Evolutionary conservation across 2,113 vertebrate genomes (phyloP).

Genomic region (Xenus cinereus): DNA sequence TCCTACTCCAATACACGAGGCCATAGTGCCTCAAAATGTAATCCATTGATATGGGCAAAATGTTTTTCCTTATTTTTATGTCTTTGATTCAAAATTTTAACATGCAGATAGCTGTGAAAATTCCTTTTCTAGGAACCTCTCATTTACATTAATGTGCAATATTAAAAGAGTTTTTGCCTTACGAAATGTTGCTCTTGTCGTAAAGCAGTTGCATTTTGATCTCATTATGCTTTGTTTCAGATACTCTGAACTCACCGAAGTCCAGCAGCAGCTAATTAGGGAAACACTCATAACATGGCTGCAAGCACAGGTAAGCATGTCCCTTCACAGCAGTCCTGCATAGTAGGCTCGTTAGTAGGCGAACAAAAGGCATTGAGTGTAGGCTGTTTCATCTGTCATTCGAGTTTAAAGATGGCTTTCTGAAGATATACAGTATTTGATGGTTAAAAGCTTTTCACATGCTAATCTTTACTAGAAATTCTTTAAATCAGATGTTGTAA

Average conservation of each 20-base stretch:
- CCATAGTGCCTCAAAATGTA: not conserved
- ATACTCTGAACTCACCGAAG: conserved; percentile 84
- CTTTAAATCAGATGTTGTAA: not conserved
- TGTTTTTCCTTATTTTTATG: not conserved
- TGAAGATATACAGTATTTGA: not conserved
- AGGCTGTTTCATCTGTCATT: not conserved
- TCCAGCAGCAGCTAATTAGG: conserved; percentile 93
- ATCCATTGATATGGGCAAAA: not conserved
- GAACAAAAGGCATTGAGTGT: not conserved
- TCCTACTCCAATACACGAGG: not conserved
- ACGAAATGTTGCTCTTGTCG: not conserved
- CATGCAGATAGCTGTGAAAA: not conserved
- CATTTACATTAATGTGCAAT: not conserved
- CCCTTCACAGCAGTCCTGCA: not conserved
- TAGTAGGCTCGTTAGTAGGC: not conserved
- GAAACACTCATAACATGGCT: conserved; percentile 97
- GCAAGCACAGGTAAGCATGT: conserved; percentile 85
- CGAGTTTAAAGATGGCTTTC: not conserved
- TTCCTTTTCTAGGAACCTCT: not conserved
- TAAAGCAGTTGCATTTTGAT: not conserved
- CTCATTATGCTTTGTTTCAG: conserved; percentile 73
- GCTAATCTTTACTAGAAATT: not conserved
- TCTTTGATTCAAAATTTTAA: not conserved
- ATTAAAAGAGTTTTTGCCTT: not conserved
- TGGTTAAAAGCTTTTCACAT: not conserved